phyloP scores from a whole-genome alignment of 2,113 vertebrate genomes.

The Tragulus kanchil region DNA sequence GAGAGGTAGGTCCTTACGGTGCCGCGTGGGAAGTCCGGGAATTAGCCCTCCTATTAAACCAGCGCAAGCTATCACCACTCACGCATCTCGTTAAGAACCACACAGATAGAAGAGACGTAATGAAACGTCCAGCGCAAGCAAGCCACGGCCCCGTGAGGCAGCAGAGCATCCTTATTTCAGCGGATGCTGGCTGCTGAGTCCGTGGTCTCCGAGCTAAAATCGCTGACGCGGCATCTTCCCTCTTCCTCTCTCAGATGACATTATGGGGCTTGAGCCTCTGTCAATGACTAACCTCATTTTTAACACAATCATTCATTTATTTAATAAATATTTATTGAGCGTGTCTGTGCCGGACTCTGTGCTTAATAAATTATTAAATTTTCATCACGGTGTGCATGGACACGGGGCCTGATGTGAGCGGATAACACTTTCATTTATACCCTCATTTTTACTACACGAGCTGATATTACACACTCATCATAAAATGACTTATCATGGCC shows the following conservation, averaged over 20 bases:
- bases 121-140: neutral
- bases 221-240: neutral
- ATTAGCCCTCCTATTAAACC: too few relatives aligned
- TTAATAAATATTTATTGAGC: slow-evolving; percentile 65
- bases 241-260: neutral
- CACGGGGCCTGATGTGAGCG: neutral
- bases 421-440: neutral
- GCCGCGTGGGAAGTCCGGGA: too few relatives aligned
- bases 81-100: neutral
- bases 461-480: neutral
- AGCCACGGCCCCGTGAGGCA: fast-evolving
- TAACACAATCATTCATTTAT: slow-evolving; percentile 40
- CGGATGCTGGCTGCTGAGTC: fast-evolving
- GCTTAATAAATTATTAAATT: slow-evolving; percentile 65
- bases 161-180: fast-evolving
- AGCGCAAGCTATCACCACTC: neutral
- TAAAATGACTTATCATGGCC: neutral
- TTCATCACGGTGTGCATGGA: neutral
- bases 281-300: neutral
- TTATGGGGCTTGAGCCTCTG: neutral
- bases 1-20: too few relatives aligned
- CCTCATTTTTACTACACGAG: neutral
- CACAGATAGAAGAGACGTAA: fast-evolving
- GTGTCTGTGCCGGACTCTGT: neutral
- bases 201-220: fast-evolving